Conservation (phyloP, 1,140 invertebrate genomes). For the Ladona fulva region DNA sequence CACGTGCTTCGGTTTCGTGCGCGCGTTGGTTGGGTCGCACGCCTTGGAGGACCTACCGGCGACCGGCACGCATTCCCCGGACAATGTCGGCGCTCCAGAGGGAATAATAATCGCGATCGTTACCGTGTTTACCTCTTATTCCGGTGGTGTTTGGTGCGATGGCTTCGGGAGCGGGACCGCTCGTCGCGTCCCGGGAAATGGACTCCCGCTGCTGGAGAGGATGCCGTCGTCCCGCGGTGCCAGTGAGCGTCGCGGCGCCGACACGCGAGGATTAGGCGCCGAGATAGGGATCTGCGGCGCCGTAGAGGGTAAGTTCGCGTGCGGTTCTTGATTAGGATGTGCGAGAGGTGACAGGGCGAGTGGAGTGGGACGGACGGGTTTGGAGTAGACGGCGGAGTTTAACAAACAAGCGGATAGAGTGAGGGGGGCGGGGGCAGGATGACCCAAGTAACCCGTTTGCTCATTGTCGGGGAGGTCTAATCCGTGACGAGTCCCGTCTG, state of each 20-base stretch:
- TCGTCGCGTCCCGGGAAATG: too few relatives aligned
- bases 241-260: too few relatives aligned
- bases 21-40: too few relatives aligned
- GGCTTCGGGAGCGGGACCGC: too few relatives aligned
- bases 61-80: background rate
- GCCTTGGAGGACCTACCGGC: too few relatives aligned
- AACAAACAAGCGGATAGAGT: background rate
- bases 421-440: background rate
- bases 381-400: background rate
- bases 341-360: background rate
- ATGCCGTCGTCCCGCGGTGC: background rate
- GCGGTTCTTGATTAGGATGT: background rate
- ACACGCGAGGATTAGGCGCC: background rate
- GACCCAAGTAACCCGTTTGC: background rate
- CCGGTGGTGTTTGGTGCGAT: background rate
- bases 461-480: background rate
- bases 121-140: background rate
- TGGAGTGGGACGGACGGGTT: background rate
- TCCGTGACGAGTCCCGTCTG: background rate
- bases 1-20: background rate
- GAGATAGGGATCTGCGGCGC: background rate
- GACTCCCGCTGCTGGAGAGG: too few relatives aligned
- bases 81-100: background rate
- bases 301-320: background rate
- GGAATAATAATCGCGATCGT: background rate